Evolutionary conservation across 2,113 vertebrate genomes (phyloP), one percentile per base, ranked within the genome.

Genomic region (Neogale vison): DNA sequence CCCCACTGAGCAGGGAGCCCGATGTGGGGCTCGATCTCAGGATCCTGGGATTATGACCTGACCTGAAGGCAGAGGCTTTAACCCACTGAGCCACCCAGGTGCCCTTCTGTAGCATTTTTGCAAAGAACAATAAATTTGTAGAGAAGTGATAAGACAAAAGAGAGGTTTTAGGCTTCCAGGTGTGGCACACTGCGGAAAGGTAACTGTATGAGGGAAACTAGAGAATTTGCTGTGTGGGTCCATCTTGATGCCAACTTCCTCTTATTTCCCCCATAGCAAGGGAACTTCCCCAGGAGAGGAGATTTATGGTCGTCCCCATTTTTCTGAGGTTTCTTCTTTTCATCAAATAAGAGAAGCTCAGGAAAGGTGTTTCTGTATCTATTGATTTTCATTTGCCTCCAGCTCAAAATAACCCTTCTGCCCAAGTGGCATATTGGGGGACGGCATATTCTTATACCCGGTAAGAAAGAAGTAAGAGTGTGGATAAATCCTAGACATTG

Each of bases 241-340:
- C 20, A 34, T 63, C 52, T 50, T 0, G 13, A 55, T 9, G 26
- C 26, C 82, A 71, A 2, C 45, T 20, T 29, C 26, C 42, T 13
- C 55, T 42, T 26, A 26, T 8, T 26, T 0, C 14, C 11, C 6
- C 21, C 7, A 0, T 0, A 7, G 82, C 52, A 45, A 34, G 6
- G 34, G 14, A 29, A 14, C 29, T n/a, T 52, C n/a, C 52, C 39
- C 1, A 3, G 29, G 26, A 72, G 52, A 50, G 63, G 71, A 72
- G n/a, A 26, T 26, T 80, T 23, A 80, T 1, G 72, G 24, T 9
- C 20, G 8, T 8, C 50, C 29, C 52, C 34, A 21, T 34, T 81
- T 80, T 92, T 52, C 82, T 52, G 34, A 81, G 50, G n/a, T 45
- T 77, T 42, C 74, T 72, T 39, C 42, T 42, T 52, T 84, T 47